Evolutionary conservation across 2,797 vertebrate genomes (phyloP).

Genomic region (Pempheris klunzingeri): DNA sequence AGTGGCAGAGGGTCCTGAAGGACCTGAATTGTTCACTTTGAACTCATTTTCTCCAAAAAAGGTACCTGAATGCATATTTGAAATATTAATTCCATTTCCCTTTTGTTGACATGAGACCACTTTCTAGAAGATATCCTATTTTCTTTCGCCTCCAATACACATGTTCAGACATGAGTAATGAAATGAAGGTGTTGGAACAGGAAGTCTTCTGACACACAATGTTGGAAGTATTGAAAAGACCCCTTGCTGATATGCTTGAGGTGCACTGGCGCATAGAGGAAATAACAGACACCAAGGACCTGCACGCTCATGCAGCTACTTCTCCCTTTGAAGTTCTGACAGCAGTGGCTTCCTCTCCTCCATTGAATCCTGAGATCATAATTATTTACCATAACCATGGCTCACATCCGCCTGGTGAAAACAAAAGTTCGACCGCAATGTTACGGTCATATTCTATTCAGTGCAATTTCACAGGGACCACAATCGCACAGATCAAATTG

Average conservation of each 20-base stretch:
- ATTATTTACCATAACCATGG: conserved; percentile 75
- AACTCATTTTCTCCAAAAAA: conserved; percentile 38
- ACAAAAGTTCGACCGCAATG: conserved; percentile 63
- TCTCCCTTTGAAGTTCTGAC: conserved; percentile 78
- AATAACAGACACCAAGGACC: conserved; percentile 70
- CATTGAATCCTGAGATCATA: conserved; percentile 60
- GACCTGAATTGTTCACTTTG: conserved; percentile 58
- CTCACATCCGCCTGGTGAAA: conserved; percentile 60
- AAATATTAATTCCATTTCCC: conserved; percentile 67
- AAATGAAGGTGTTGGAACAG: conserved; percentile 67
- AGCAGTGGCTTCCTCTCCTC: conserved; percentile 65
- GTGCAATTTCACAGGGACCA: conserved; percentile 68
- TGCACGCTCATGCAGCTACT: conserved; percentile 58
- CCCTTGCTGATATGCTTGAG: conserved; percentile 74
- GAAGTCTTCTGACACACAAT: conserved; percentile 67
- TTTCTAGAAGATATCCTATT: conserved; percentile 54
- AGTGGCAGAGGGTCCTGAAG: conserved; percentile 48
- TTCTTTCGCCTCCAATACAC: conserved; percentile 36
- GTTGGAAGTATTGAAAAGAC: conserved; percentile 72
- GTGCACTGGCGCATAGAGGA: conserved; percentile 59
- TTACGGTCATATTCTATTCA: conserved; percentile 71
- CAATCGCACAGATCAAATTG: conserved; percentile 72
- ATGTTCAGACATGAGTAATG: conserved; percentile 55
- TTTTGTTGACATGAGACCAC: conserved; percentile 59
- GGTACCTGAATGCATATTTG: conserved; percentile 40